Percentiles rank a stretch among this genome's conserved stretches.
phyloP scores from a whole-genome alignment of 2,888 invertebrate species.

The Latheticus oryzae region DNA sequence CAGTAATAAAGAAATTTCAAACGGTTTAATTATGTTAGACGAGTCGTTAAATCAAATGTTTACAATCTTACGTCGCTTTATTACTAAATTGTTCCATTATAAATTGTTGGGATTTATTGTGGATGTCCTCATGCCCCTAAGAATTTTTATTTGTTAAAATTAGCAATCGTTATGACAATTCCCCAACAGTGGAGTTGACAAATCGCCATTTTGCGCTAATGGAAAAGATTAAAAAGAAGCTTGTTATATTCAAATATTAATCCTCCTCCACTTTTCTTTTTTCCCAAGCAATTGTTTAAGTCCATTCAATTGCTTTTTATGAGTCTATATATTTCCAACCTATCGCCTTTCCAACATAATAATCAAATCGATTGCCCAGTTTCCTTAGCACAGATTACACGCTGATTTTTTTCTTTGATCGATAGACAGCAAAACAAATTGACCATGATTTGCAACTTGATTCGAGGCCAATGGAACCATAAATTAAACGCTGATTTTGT shows the following conservation, averaged over 20 bases:
- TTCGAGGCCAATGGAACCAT: conserved; percentile 34
- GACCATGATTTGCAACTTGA: conserved; percentile 30
- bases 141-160: background rate
- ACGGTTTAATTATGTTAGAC: conserved; percentile 23
- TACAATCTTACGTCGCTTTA: conserved; percentile 29
- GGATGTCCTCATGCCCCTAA: background rate
- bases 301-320: too few species aligned
- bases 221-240: conserved; percentile 10
- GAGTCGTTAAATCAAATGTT: conserved; percentile 30
- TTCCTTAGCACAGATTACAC: conserved; percentile 10
- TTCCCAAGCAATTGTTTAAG: too few species aligned
- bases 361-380: conserved; percentile 6
- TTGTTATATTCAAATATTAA: too few species aligned
- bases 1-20: conserved; percentile 18
- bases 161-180: too few species aligned
- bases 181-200: too few species aligned
- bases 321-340: too few species aligned
- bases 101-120: too few species aligned
- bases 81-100: too few species aligned
- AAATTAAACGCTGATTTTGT: conserved; percentile 25
- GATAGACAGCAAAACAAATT: conserved; percentile 24
- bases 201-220: conserved; percentile 4
- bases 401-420: conserved; percentile 5
- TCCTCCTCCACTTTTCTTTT: too few species aligned
- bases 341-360: background rate